Evolutionary conservation across 2,888 invertebrate species (phyloP).

Genomic region (Isoperla grammatica): DNA sequence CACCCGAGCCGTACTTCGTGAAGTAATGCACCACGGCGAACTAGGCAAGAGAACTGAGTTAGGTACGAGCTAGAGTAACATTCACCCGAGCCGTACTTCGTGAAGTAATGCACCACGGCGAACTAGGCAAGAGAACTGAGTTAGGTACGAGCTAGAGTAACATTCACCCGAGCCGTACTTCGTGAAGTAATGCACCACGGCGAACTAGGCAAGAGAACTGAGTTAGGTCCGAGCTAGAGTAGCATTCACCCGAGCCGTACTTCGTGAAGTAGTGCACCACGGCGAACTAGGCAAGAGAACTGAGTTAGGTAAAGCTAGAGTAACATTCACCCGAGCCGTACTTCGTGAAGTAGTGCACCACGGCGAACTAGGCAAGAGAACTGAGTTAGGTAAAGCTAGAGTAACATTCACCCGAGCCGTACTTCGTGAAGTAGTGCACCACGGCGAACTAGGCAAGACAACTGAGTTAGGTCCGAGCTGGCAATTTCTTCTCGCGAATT

Average conservation of each 20-base stretch:
- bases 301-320: no score
- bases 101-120: constrained; percentile 79
- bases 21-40: constrained; percentile 82
- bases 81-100: constrained; percentile 77
- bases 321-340: constrained; percentile 75
- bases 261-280: constrained; percentile 82
- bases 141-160: constrained; percentile 62
- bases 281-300: no score
- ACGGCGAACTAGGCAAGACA: constrained; percentile 77
- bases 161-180: constrained; percentile 76
- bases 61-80: constrained; percentile 52
- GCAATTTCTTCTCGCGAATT: no score
- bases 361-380: no score
- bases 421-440: constrained; percentile 80
- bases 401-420: constrained; percentile 73
- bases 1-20: constrained; percentile 78
- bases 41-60: constrained; percentile 35
- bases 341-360: constrained; percentile 81
- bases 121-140: no score
- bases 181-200: constrained; percentile 79
- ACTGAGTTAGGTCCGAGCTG: no score
- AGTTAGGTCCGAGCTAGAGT: constrained; percentile 62
- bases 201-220: no score
- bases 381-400: no score
- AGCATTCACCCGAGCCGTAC: constrained; percentile 72